phyloP scores from a whole-genome alignment of 1,140 invertebrate species.

The Euura saliciscinereae region DNA sequence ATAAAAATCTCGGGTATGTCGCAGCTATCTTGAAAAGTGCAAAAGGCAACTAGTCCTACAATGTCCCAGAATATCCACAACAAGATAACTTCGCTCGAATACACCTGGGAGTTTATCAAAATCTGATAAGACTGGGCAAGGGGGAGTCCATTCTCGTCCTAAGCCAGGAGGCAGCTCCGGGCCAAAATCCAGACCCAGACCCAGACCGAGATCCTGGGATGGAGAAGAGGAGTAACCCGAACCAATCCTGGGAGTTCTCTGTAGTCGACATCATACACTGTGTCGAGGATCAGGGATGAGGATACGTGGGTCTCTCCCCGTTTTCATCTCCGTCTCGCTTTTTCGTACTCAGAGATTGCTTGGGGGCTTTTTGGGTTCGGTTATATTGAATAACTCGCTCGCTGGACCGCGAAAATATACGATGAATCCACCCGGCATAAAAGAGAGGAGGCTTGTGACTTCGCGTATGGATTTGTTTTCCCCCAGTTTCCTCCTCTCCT shows the following conservation, averaged over 20 bases:
- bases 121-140: conserved; percentile 45
- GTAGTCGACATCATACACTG: neutral
- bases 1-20: too few species aligned
- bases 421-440: conserved; percentile 22
- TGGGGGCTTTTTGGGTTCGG: conserved; percentile 56
- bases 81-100: conserved; percentile 21
- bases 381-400: conserved; percentile 62
- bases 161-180: too few species aligned
- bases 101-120: conserved; percentile 51
- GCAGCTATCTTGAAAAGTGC: too few species aligned
- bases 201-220: neutral
- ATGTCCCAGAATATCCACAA: too few species aligned
- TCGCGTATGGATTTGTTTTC: conserved; percentile 13
- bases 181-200: neutral
- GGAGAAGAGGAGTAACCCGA: neutral
- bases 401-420: conserved; percentile 63
- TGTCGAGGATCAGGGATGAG: neutral
- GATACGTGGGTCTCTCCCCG: neutral
- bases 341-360: conserved; percentile 48
- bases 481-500: neutral
- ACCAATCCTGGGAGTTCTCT: neutral
- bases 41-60: too few species aligned
- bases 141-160: conserved; percentile 22
- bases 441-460: neutral
- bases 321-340: neutral